phyloP scores from a whole-genome alignment of 2,888 invertebrate species.

The Globia sparganii region DNA sequence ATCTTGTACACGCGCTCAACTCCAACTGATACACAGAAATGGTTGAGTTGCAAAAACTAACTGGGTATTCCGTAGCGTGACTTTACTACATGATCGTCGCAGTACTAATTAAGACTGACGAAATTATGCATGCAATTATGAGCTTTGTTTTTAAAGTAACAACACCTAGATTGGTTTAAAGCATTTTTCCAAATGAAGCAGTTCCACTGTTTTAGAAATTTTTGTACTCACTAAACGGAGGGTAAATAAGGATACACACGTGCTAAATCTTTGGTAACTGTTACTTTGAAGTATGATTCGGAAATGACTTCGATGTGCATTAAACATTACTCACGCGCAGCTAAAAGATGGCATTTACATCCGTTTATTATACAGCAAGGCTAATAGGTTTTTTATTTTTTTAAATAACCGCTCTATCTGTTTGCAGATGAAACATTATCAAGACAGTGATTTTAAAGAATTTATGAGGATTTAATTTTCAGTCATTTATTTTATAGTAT shows the following conservation, averaged over 20 bases:
- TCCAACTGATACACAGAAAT: constrained; percentile 61
- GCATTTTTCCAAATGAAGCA: not conserved
- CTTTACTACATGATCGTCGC: constrained; percentile 40
- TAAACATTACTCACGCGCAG: constrained; percentile 23
- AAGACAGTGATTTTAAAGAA: not conserved
- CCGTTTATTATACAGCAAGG: not conserved
- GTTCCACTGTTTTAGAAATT: constrained; percentile 41
- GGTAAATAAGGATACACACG: constrained; percentile 47
- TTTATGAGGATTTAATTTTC: not conserved
- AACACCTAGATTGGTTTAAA: not conserved
- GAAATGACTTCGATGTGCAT: constrained; percentile 26
- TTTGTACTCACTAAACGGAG: constrained; percentile 26
- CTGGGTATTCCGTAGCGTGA: constrained; percentile 63
- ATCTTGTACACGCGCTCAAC: constrained; percentile 52
- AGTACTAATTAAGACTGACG: constrained; percentile 35
- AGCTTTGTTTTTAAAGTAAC: constrained; percentile 1
- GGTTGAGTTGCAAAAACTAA: constrained; percentile 57
- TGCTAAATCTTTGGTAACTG: constrained; percentile 40
- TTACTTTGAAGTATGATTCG: constrained; percentile 41
- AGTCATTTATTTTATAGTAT: not conserved
- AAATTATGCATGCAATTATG: constrained; percentile 56
- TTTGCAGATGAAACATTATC: not conserved
- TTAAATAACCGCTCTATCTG: not conserved
- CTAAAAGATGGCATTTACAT: constrained; percentile 1
- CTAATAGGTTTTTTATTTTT: not conserved